Evolutionary conservation across 2,888 invertebrate species (phyloP).

Genomic region (Leucophenga maculata): DNA sequence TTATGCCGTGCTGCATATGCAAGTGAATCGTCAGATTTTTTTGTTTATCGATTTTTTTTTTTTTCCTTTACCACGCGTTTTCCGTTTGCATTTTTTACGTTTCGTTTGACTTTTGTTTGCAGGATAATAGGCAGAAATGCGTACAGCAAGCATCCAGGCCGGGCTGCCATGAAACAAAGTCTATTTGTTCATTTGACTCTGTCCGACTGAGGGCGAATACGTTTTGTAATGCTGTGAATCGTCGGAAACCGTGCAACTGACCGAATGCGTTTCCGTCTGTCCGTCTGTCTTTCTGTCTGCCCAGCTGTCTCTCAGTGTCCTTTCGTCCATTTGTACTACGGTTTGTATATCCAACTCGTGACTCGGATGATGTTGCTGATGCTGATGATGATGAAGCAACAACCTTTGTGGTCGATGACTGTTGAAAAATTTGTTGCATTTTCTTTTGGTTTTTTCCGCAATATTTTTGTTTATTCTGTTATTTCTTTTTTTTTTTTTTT

Average conservation of each 20-base stretch:
- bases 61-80: background rate
- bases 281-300: slow-evolving; percentile 24
- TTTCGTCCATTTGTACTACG: background rate
- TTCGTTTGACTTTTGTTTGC: slow-evolving; percentile 37
- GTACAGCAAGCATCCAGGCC: slow-evolving; percentile 6
- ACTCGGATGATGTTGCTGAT: background rate
- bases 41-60: background rate
- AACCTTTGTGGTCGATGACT: slow-evolving; percentile 52
- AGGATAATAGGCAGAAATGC: slow-evolving; percentile 24
- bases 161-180: too few relatives aligned
- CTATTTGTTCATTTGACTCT: too few relatives aligned
- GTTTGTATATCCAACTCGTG: background rate
- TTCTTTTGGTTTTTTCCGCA: slow-evolving; percentile 20
- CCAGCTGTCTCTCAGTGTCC: background rate
- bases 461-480: slow-evolving; percentile 31
- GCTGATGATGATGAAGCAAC: slow-evolving; percentile 45
- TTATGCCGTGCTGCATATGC: background rate
- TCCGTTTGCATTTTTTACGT: slow-evolving; percentile 32
- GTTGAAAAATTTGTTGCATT: slow-evolving; percentile 7
- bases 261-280: slow-evolving; percentile 60
- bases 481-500: slow-evolving; percentile 29
- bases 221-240: slow-evolving; percentile 48
- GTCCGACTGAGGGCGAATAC: slow-evolving; percentile 36
- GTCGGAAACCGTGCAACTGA: slow-evolving; percentile 68
- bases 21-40: background rate